A percentile compares a stretch with the other conserved stretches of the same genome.
These are phyloP conservation scores for Phytoseiulus persimilis DNA, from an alignment of 2,888 invertebrate genomes.

Conservation along the genomic window DNA sequence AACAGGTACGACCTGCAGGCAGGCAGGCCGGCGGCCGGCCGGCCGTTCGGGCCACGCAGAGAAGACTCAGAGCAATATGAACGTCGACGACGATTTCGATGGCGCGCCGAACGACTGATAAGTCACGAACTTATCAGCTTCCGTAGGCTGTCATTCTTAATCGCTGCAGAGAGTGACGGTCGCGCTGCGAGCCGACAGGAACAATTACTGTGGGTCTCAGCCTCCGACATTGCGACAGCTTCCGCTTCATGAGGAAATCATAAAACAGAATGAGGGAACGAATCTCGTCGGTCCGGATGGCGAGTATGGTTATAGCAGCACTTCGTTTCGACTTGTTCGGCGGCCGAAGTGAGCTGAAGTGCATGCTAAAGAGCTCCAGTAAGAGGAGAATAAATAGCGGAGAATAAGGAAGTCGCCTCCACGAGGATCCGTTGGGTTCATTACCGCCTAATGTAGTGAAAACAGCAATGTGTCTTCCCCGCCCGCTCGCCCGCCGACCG, in stretches of 20 bases:
- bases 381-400: background rate
- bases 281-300: background rate
- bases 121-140: background rate
- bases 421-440: background rate
- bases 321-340: background rate
- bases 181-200: background rate
- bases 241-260: background rate
- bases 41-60: no score
- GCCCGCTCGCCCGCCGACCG: background rate
- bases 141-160: background rate
- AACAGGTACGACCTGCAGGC: no score
- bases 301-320: background rate
- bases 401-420: background rate
- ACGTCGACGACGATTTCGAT: background rate
- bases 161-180: background rate
- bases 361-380: background rate
- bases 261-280: background rate
- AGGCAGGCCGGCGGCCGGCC: no score
- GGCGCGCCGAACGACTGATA: background rate
- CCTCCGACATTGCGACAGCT: background rate
- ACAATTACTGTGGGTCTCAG: background rate
- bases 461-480: background rate
- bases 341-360: background rate
- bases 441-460: background rate
- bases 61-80: background rate